phyloP scores from a whole-genome alignment of 2,888 invertebrate species.

The Netelia virgata region DNA sequence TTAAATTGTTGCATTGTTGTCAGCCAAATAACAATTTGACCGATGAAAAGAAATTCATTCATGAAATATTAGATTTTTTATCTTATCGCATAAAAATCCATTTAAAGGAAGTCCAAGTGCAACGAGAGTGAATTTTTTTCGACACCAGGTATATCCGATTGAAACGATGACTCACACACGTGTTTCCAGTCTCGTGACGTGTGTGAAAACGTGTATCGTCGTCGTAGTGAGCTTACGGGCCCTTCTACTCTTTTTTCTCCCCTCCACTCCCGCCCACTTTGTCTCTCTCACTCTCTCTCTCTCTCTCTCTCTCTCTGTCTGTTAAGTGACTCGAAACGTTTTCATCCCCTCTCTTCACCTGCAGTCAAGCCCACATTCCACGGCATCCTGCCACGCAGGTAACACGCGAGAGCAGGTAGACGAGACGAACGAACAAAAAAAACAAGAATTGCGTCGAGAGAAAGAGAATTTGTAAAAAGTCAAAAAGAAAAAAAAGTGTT shows the following conservation, averaged over 20 bases:
- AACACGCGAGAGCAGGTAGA: slow-evolving; percentile 70
- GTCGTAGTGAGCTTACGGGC: slow-evolving; percentile 11
- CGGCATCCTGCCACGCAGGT: slow-evolving; percentile 65
- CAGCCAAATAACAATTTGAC: too few relatives aligned
- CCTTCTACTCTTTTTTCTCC: slow-evolving; percentile 30
- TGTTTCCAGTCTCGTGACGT: slow-evolving; percentile 42
- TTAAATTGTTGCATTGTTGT: too few relatives aligned
- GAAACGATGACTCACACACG: slow-evolving; percentile 38
- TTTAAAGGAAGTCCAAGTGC: neutral
- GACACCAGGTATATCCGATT: slow-evolving; percentile 54
- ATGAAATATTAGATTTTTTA: too few relatives aligned
- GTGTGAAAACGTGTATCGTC: slow-evolving; percentile 23
- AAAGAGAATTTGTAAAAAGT: slow-evolving; percentile 4
- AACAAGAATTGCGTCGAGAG: slow-evolving; percentile 1
- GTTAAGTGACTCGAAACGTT: slow-evolving; percentile 1
- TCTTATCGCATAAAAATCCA: too few relatives aligned
- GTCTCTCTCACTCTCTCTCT: slow-evolving; percentile 4
- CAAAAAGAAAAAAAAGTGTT: slow-evolving; percentile 9
- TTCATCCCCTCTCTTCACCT: slow-evolving; percentile 60
- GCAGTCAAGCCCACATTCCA: slow-evolving; percentile 77
- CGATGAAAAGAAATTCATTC: too few relatives aligned
- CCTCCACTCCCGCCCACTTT: slow-evolving; percentile 26
- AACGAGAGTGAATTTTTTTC: neutral
- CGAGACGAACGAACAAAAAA: slow-evolving; percentile 26
- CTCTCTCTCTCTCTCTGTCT: slow-evolving; percentile 9